A percentile compares a stretch with the other conserved stretches of the same genome.
Conservation (phyloP, 2,888 invertebrate genomes). For the Orthonevra nobilis region DNA sequence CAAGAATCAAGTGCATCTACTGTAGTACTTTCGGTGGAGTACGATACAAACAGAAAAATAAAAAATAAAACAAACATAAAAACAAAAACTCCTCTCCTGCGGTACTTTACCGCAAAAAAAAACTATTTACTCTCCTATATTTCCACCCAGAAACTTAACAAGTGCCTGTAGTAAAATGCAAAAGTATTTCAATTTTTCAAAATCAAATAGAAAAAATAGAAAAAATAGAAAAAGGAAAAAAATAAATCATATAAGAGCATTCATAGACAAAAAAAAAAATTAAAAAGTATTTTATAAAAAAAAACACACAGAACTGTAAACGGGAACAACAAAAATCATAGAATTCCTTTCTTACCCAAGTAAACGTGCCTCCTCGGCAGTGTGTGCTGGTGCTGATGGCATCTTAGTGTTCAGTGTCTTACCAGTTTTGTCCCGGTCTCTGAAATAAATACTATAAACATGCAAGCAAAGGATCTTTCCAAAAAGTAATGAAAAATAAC, state of each 20-base stretch:
- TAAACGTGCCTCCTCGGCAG: conserved; percentile 92
- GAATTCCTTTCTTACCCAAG: conserved; percentile 87
- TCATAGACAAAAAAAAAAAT: conserved; percentile 27
- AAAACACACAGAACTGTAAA: no score
- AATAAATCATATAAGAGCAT: conserved; percentile 35
- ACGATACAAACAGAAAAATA: conserved; percentile 21
- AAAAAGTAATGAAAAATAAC: conserved; percentile 67
- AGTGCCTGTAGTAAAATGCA: no score
- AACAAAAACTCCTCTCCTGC: conserved; percentile 45
- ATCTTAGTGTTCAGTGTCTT: conserved; percentile 80
- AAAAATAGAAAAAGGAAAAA: conserved; percentile 3
- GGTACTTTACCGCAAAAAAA: conserved; percentile 37
- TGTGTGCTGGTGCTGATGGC: conserved; percentile 81
- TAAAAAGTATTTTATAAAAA: conserved; percentile 20
- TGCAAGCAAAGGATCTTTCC: conserved; percentile 78
- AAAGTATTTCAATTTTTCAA: neutral
- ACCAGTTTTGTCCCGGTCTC: conserved; percentile 81
- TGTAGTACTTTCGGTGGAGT: conserved; percentile 45
- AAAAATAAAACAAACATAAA: conserved; percentile 35
- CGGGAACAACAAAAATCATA: no score
- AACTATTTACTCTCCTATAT: conserved; percentile 7
- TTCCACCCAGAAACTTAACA: conserved; percentile 11
- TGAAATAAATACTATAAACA: conserved; percentile 81
- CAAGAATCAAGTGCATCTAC: conserved; percentile 60
- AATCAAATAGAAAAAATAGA: neutral